Base-by-base conservation (phyloP, 1,140 invertebrate genomes). In the Arion vulgaris region DNA sequence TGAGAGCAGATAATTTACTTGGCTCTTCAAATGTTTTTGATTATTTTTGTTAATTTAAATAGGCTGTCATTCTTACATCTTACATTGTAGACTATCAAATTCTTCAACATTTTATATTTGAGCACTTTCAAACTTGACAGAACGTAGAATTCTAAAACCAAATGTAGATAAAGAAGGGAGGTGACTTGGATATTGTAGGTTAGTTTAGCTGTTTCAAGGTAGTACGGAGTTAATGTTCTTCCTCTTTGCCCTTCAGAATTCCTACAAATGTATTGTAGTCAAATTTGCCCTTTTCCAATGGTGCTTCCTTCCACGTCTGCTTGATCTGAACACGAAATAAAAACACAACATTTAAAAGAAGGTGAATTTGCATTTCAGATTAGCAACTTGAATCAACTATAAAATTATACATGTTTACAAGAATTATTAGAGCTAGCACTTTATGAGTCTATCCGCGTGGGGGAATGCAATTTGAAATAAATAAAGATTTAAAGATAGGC, bases 301-400 rank as follows among this genome's bases (percentile, higher is more conserved):
- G 96, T 94, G 98, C 97, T 92, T 98, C 96, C 93, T 98, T 97
- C 93, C 96, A 98, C 68, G 97, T 97, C 91, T 98, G 97, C 92
- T 98, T 96, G 88, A 97, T 95, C 93, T 93, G 86, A 15, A 23
- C 53, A 57, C 4, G 23, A 23, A 57, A 57, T 57, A 23, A n/a
- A n/a, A n/a, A n/a, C n/a, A n/a, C n/a, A n/a, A n/a, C n/a, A n/a
- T n/a, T n/a, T n/a, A n/a, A n/a, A n/a, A n/a, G n/a, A n/a, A n/a
- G n/a, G n/a, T n/a, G n/a, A n/a, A n/a, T n/a, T n/a, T n/a, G n/a
- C n/a, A n/a, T n/a, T n/a, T n/a, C n/a, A n/a, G n/a, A n/a, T n/a
- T n/a, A n/a, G n/a, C n/a, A n/a, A n/a, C n/a, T n/a, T n/a, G n/a
- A n/a, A n/a, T n/a, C n/a, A n/a, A n/a, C n/a, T n/a, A n/a, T n/a